A percentile compares a stretch with the other conserved stretches of the same genome.
Conservation (phyloP, 2,888 invertebrate genomes). For the Tetramorium bicarinatum region DNA sequence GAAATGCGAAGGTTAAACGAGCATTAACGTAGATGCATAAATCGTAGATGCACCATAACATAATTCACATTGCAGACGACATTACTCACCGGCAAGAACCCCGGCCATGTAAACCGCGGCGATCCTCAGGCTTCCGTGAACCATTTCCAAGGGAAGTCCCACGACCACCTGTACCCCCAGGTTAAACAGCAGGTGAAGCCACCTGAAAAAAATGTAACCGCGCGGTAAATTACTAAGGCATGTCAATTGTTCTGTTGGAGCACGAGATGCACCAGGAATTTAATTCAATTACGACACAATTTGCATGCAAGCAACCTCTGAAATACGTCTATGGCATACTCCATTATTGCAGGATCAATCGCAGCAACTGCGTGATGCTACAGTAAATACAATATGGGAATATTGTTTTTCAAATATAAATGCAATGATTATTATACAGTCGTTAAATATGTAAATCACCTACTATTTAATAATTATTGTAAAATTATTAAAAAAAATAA, state of each 20-base stretch:
- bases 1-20: constrained; percentile 41
- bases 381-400: background rate
- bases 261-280: constrained; percentile 2
- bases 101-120: constrained; percentile 96
- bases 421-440: background rate
- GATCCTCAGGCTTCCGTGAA: constrained; percentile 96
- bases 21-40: constrained; percentile 49
- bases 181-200: constrained; percentile 98
- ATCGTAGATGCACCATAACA: constrained; percentile 47
- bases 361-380: too few relatives aligned
- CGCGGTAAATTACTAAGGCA: constrained; percentile 52
- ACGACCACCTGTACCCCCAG: constrained; percentile 97
- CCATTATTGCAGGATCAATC: background rate
- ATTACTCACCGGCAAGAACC: constrained; percentile 93
- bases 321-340: background rate
- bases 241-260: constrained; percentile 40
- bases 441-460: background rate
- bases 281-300: constrained; percentile 23
- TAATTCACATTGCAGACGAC: constrained; percentile 52
- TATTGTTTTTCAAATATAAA: background rate
- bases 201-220: constrained; percentile 87
- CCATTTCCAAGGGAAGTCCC: constrained; percentile 98
- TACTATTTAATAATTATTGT: background rate
- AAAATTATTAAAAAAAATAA: background rate
- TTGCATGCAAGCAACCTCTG: constrained; percentile 13